Percentiles rank a stretch among this genome's conserved stretches.
Conservation (phyloP, 2,888 invertebrate genomes). For the Phania funesta region DNA sequence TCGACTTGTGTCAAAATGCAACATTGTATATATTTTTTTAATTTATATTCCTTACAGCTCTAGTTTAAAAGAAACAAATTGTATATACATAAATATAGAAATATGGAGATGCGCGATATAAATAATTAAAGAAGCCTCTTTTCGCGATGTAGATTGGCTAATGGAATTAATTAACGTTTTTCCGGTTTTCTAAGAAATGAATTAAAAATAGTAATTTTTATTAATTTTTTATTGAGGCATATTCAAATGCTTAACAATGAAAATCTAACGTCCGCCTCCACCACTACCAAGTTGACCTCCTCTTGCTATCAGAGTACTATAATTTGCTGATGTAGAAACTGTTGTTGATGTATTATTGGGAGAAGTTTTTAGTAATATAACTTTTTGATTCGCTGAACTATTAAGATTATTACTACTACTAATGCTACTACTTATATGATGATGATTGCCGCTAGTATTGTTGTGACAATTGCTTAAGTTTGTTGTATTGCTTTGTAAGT, state of each 20-base stretch:
- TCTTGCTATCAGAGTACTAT: conserved; percentile 37
- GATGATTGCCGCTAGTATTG: conserved; percentile 56
- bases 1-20: too few species aligned
- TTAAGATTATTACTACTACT: conserved; percentile 48
- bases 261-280: conserved; percentile 42
- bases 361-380: conserved; percentile 75
- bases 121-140: too few species aligned
- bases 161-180: too few species aligned
- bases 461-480: conserved; percentile 58
- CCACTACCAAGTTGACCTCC: not conserved
- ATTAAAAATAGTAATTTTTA: too few species aligned
- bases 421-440: conserved; percentile 43
- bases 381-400: conserved; percentile 74
- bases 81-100: too few species aligned
- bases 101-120: too few species aligned
- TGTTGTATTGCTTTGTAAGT: conserved; percentile 62
- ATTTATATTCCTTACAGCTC: too few species aligned
- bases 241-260: not conserved
- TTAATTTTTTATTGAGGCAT: not conserved
- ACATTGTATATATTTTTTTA: too few species aligned
- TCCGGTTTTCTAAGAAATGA: too few species aligned
- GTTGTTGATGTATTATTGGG: conserved; percentile 62
- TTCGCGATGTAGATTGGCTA: too few species aligned
- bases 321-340: conserved; percentile 51
- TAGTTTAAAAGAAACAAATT: too few species aligned